Conservation (phyloP, 2,888 invertebrate species). For the Drosophila eohydei region DNA sequence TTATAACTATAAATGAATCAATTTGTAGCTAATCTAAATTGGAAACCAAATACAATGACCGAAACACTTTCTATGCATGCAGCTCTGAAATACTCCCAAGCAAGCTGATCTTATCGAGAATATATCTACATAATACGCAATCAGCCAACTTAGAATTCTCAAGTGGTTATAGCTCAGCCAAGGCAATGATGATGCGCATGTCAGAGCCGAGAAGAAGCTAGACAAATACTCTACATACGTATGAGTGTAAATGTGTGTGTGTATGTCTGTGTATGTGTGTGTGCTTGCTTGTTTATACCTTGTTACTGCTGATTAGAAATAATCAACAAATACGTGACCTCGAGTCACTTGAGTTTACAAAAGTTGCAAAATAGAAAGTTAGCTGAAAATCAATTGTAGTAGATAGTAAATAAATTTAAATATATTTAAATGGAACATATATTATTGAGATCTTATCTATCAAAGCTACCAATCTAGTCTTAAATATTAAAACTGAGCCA, state of each 20-base stretch:
- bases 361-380: neutral
- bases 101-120: neutral
- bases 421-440: too few species aligned
- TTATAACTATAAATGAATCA: neutral
- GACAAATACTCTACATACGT: neutral
- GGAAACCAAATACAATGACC: neutral
- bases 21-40: neutral
- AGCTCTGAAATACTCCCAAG: neutral
- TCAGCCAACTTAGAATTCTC: neutral
- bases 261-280: neutral
- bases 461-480: neutral
- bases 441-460: neutral
- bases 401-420: neutral
- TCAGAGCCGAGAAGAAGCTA: neutral
- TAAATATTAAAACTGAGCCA: neutral
- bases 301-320: slow-evolving; percentile 8
- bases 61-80: neutral
- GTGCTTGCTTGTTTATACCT: neutral
- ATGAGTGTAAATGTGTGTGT: too few species aligned
- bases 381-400: neutral
- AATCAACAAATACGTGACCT: neutral
- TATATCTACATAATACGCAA: too few species aligned
- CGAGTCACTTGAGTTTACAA: neutral
- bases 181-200: neutral
- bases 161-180: neutral